phyloP scores from a whole-genome alignment of 2,113 vertebrate species.

The Bubo blakistoni region DNA sequence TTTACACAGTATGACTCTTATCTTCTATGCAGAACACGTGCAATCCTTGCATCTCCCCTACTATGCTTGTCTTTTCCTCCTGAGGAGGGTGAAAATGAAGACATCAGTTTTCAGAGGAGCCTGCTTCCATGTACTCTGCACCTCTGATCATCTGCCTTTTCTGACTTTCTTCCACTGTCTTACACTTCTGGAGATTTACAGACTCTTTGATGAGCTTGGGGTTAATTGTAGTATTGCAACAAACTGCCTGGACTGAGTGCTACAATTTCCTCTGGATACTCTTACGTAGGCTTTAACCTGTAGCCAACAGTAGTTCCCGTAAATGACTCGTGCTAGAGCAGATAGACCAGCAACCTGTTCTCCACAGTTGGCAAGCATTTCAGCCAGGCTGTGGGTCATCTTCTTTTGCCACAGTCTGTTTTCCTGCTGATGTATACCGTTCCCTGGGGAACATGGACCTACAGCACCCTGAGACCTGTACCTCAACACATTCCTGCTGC shows the following conservation, averaged over 20 bases:
- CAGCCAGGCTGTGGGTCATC: neutral
- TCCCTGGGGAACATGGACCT: neutral
- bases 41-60: rapidly evolving
- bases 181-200: neutral
- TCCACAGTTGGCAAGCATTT: neutral
- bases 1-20: neutral
- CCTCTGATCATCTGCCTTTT: neutral
- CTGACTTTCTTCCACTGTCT: neutral
- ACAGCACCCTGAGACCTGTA: neutral
- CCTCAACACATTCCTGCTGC: rapidly evolving
- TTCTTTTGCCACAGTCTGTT: neutral
- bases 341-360: neutral
- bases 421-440: rapidly evolving
- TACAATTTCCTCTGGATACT: neutral
- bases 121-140: rapidly evolving
- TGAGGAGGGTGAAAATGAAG: neutral
- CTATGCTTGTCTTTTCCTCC: neutral
- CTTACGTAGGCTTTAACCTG: rapidly evolving
- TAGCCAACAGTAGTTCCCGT: neutral
- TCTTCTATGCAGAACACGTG: neutral
- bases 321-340: rapidly evolving
- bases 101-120: neutral
- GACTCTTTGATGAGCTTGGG: neutral
- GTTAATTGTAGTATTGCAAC: neutral
- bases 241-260: neutral